Conservation (phyloP, 2,888 invertebrate genomes). For the Agonopterix arenella region DNA sequence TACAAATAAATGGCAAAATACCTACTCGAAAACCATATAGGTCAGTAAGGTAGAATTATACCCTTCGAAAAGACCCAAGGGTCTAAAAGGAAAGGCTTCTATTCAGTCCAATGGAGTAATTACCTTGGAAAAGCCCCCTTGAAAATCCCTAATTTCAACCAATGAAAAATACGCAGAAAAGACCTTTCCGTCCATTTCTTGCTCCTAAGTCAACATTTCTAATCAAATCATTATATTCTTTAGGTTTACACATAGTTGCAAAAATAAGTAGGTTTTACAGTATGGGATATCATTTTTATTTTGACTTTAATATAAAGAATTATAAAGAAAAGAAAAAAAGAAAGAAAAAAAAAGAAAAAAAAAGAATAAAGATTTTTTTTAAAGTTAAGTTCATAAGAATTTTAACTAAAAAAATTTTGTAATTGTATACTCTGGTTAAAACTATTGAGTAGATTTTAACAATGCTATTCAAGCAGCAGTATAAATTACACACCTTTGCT, state of each 20-base stretch:
- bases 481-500: no score
- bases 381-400: background rate
- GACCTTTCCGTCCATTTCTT: constrained; percentile 28
- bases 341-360: no score
- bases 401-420: background rate
- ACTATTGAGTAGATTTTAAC: no score
- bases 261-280: background rate
- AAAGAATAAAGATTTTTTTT: no score
- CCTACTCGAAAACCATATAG: constrained; percentile 6
- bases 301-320: background rate
- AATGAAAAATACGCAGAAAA: constrained; percentile 33
- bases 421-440: background rate
- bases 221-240: constrained; percentile 32
- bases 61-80: constrained; percentile 14
- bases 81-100: constrained; percentile 34
- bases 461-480: background rate
- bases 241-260: background rate
- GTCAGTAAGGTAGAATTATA: constrained; percentile 8
- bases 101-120: constrained; percentile 48
- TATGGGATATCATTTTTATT: no score
- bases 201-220: constrained; percentile 42
- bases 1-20: background rate
- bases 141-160: constrained; percentile 41
- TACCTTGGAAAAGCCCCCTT: constrained; percentile 35
- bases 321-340: no score